A percentile compares a stretch with the other conserved stretches of the same genome.
phyloP scores from a whole-genome alignment of 2,113 vertebrate species.

The Megalops atlanticus region DNA sequence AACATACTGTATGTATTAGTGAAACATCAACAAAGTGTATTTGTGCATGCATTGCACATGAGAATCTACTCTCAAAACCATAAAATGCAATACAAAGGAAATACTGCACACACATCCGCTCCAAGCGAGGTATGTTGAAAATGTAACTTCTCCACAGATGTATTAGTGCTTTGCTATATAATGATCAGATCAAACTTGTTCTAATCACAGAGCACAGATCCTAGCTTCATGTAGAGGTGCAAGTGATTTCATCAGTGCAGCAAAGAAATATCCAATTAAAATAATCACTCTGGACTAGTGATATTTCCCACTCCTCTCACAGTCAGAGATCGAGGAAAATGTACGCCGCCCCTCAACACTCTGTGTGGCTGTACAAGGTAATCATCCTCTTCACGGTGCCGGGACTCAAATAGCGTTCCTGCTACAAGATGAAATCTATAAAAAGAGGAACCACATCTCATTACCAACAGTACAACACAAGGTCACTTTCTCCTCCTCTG shows the following conservation, averaged over 20 bases:
- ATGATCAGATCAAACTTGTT: no score
- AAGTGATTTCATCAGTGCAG: not conserved
- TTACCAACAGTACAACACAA: conserved; percentile 17
- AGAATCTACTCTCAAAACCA: no score
- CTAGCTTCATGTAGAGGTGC: not conserved
- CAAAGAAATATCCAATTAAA: conserved; percentile 14
- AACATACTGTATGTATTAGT: no score
- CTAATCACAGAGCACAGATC: not conserved
- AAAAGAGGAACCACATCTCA: conserved; percentile 12
- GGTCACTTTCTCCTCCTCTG: not conserved
- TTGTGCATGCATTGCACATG: no score
- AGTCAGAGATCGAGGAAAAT: not conserved
- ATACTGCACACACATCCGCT: no score
- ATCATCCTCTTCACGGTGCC: conserved; percentile 22
- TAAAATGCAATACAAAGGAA: no score
- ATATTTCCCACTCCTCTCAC: not conserved
- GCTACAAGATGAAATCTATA: conserved; percentile 17
- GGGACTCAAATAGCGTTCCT: not conserved
- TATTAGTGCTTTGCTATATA: no score
- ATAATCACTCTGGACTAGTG: not conserved
- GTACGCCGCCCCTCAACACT: not conserved
- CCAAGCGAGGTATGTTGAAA: no score
- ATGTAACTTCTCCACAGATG: no score
- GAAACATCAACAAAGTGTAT: no score
- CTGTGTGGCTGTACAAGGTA: not conserved